Conservation (phyloP, 1,140 invertebrate species). For the Pachyrhynchus sulphureomaculatus region DNA sequence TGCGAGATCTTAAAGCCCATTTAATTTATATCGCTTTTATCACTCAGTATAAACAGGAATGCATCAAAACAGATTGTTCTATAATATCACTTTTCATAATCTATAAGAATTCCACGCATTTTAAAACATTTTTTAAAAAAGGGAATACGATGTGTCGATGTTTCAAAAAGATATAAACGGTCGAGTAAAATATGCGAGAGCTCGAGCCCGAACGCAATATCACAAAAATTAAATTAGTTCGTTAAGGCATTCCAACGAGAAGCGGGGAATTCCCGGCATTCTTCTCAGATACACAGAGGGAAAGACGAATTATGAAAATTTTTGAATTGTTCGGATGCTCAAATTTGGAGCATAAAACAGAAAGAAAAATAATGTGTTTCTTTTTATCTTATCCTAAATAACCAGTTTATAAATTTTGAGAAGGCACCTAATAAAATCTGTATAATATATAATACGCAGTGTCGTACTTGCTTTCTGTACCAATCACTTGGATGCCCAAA, state of each 20-base stretch:
- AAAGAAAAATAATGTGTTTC: no score
- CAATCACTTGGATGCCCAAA: no score
- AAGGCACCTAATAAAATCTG: no score
- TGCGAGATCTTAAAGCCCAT: no score
- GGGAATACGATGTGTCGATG: slow-evolving; percentile 15
- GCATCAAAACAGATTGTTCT: neutral
- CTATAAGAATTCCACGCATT: slow-evolving; percentile 22
- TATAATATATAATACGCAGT: no score
- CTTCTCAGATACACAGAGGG: slow-evolving; percentile 13
- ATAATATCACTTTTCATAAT: slow-evolving; percentile 29
- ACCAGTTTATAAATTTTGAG: no score
- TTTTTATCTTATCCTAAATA: no score
- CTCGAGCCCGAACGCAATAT: slow-evolving; percentile 21
- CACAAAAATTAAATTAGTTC: slow-evolving; percentile 36
- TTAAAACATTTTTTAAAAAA: slow-evolving; percentile 10
- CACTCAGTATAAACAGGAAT: no score
- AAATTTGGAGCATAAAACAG: slow-evolving; percentile 14
- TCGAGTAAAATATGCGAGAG: slow-evolving; percentile 26
- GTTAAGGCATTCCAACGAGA: slow-evolving; percentile 31
- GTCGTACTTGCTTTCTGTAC: no score
- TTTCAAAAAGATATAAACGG: slow-evolving; percentile 29
- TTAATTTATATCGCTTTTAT: no score
- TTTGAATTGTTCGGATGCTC: slow-evolving; percentile 17
- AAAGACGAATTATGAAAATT: slow-evolving; percentile 17
- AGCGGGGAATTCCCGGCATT: slow-evolving; percentile 26